A percentile compares a stretch with the other conserved stretches of the same genome.
phyloP scores from a whole-genome alignment of 2,797 vertebrate genomes.

The Apogon hyalosoma region DNA sequence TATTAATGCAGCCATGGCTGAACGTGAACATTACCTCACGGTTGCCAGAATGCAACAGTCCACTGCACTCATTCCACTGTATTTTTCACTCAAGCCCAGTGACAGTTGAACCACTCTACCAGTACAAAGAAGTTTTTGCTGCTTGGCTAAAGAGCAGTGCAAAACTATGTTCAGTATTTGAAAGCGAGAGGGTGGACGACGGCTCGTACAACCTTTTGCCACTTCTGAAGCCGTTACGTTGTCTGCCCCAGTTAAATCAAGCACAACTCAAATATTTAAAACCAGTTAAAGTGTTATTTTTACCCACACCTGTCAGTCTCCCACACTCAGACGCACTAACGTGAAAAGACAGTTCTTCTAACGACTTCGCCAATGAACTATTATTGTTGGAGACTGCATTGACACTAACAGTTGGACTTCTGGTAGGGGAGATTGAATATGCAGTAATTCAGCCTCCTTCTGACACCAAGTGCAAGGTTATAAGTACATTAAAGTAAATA shows the following conservation, averaged over 20 bases:
- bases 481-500: slow-evolving; percentile 42
- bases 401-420: slow-evolving; percentile 51
- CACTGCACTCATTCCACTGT: slow-evolving; percentile 20
- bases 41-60: slow-evolving; percentile 37
- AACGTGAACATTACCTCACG: slow-evolving; percentile 22
- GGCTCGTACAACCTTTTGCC: slow-evolving; percentile 19
- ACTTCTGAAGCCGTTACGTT: slow-evolving; percentile 45
- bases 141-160: slow-evolving; percentile 16
- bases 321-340: slow-evolving; percentile 42
- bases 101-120: slow-evolving; percentile 22
- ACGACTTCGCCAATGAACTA: slow-evolving; percentile 49
- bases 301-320: slow-evolving; percentile 55
- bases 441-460: slow-evolving; percentile 47
- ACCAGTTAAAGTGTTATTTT: slow-evolving; percentile 70
- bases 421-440: slow-evolving; percentile 33
- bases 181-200: slow-evolving; percentile 14
- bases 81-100: slow-evolving; percentile 18
- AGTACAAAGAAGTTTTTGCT: slow-evolving; percentile 1
- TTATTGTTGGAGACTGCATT: slow-evolving; percentile 58
- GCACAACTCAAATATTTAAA: slow-evolving; percentile 56
- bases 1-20: slow-evolving; percentile 31
- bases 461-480: slow-evolving; percentile 38
- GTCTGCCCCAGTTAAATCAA: slow-evolving; percentile 58
- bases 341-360: slow-evolving; percentile 47
- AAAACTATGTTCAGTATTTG: slow-evolving; percentile 28